Percentiles rank a stretch among this genome's conserved stretches.
phyloP scores from a whole-genome alignment of 2,113 vertebrate genomes.

The Monarcha castaneiventris region DNA sequence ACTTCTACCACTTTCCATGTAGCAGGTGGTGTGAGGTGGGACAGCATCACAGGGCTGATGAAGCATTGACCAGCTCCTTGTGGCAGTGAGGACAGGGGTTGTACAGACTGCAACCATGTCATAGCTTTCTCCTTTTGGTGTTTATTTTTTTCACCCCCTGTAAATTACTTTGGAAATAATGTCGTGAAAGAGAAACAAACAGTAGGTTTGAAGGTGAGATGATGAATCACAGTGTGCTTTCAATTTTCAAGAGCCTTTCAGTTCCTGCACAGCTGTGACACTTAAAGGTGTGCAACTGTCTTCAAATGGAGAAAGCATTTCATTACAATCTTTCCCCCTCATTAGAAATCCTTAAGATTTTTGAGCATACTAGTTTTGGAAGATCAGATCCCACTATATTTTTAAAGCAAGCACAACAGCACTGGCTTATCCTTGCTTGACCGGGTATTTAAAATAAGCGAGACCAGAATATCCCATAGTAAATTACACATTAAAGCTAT shows the following conservation, averaged over 20 bases:
- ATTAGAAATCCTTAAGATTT: slow-evolving; percentile 55
- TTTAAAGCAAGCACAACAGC: slow-evolving; percentile 65
- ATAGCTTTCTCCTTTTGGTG: neutral
- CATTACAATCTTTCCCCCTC: slow-evolving; percentile 28
- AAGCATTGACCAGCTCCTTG: neutral
- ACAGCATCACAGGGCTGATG: neutral
- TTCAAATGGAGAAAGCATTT: slow-evolving; percentile 54
- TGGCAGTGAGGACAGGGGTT: neutral
- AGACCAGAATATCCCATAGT: slow-evolving; percentile 34
- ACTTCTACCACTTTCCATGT: neutral
- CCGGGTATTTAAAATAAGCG: slow-evolving; percentile 66
- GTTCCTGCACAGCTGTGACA: neutral
- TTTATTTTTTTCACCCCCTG: neutral
- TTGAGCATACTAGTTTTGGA: slow-evolving; percentile 71
- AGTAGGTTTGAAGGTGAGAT: neutral
- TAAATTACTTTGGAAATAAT: neutral
- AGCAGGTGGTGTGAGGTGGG: neutral
- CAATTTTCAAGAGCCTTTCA: slow-evolving; percentile 10
- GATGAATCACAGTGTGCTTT: neutral
- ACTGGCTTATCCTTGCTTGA: slow-evolving; percentile 68
- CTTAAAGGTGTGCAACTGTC: slow-evolving; percentile 19
- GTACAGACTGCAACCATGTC: neutral
- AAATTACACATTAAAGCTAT: slow-evolving; percentile 62
- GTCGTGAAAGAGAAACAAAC: neutral
- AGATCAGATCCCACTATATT: slow-evolving; percentile 63